These are phyloP conservation scores for Rhinolophus sinicus DNA, from an alignment of 2,113 vertebrate genomes.

Conservation along the genomic window DNA sequence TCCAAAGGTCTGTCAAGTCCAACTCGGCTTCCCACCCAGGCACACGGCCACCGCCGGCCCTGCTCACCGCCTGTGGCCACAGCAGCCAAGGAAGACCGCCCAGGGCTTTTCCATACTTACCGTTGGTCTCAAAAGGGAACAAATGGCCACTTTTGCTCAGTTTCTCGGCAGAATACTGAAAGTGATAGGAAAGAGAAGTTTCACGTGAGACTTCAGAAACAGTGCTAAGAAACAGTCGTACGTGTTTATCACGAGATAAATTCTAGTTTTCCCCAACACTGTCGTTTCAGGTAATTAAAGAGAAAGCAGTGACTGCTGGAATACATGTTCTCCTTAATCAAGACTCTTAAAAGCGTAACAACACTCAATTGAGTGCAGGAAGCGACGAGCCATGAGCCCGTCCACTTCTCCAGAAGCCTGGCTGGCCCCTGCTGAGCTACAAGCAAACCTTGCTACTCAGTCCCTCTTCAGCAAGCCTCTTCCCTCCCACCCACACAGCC, in stretches of 20 bases:
- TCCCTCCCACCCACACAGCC: not conserved
- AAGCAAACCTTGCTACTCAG: too few relatives aligned
- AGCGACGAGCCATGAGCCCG: accelerated
- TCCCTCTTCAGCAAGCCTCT: not conserved
- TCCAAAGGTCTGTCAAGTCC: constrained; percentile 72
- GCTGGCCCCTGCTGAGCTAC: too few relatives aligned
- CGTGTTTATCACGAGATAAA: accelerated
- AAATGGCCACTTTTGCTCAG: constrained; percentile 83
- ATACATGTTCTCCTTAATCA: not conserved
- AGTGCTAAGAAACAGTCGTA: not conserved
- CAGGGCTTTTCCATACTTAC: constrained; percentile 83
- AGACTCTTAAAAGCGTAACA: not conserved
- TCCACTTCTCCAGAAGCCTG: not conserved
- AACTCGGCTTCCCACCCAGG: constrained; percentile 46
- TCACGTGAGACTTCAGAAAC: constrained; percentile 7
- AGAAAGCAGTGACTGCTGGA: too few relatives aligned
- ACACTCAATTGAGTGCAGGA: not conserved
- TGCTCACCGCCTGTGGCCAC: constrained; percentile 66
- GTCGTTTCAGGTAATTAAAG: not conserved
- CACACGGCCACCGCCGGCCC: constrained; percentile 70
- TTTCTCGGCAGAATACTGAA: constrained; percentile 87
- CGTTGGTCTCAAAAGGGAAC: constrained; percentile 86
- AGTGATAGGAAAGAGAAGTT: constrained; percentile 80
- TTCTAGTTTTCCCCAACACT: not conserved
- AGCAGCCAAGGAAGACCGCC: constrained; percentile 51